Percentiles rank a stretch among this genome's conserved stretches.
These are phyloP conservation scores for Temnothorax curvispinosus DNA, from an alignment of 1,140 invertebrate genomes.

Conservation along the genomic window DNA sequence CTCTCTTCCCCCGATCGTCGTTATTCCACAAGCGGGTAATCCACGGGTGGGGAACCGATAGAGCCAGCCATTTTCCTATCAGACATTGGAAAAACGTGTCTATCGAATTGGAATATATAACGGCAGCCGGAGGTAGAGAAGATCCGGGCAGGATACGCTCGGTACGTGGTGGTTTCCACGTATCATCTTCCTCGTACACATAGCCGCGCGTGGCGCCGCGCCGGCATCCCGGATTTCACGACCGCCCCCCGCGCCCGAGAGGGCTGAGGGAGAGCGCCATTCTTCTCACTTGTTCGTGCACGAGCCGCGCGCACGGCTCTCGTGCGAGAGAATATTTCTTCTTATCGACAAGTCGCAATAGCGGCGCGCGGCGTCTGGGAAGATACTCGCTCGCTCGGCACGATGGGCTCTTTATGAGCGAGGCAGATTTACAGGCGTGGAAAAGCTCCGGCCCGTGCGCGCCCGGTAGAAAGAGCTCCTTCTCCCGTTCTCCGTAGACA, in stretches of 20 bases:
- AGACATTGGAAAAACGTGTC: conserved; percentile 78
- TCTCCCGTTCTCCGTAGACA: conserved; percentile 8
- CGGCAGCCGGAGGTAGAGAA: conserved; percentile 55
- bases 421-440: conserved; percentile 35
- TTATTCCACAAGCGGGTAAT: conserved; percentile 61
- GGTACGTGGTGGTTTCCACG: conserved; percentile 69
- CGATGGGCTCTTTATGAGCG: conserved; percentile 33
- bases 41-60: conserved; percentile 67
- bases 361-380: conserved; percentile 66
- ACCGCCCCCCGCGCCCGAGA: conserved; percentile 14
- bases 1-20: conserved; percentile 3
- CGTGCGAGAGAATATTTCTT: conserved; percentile 75
- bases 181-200: conserved; percentile 70
- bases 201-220: conserved; percentile 14
- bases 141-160: conserved; percentile 66
- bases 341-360: conserved; percentile 78
- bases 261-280: conserved; percentile 19
- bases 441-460: conserved; percentile 18
- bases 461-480: neutral
- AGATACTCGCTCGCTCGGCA: conserved; percentile 37
- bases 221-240: conserved; percentile 35
- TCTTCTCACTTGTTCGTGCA: conserved; percentile 64
- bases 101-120: conserved; percentile 81
- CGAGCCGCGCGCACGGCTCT: conserved; percentile 28
- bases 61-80: conserved; percentile 78